These are phyloP conservation scores for Lacerta agilis DNA, from an alignment of 2,797 vertebrate species.

Conservation along the genomic window DNA sequence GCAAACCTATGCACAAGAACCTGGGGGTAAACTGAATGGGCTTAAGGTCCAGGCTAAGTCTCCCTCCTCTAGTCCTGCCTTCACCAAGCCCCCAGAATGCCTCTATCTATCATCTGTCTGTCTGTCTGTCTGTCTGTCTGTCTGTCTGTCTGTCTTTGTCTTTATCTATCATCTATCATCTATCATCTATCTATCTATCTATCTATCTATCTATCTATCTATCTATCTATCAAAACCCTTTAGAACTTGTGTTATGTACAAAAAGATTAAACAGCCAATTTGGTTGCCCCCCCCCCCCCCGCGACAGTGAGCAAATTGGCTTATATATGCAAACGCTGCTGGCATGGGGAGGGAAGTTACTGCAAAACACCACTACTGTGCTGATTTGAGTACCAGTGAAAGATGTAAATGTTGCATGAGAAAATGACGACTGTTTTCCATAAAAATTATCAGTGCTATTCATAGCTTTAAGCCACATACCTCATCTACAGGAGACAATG, in stretches of 20 bases:
- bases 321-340: neutral
- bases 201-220: too few species aligned
- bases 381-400: slow-evolving; percentile 49
- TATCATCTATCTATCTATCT: too few species aligned
- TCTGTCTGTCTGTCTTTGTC: too few species aligned
- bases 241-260: neutral
- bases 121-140: too few species aligned
- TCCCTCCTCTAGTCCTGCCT: too few species aligned
- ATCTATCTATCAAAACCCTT: neutral
- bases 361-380: slow-evolving; percentile 26
- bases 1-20: too few species aligned
- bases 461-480: slow-evolving; percentile 68
- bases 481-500: slow-evolving; percentile 52
- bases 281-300: accelerated
- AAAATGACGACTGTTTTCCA: slow-evolving; percentile 64
- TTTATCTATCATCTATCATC: too few species aligned
- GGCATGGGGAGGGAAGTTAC: neutral
- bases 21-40: too few species aligned
- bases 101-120: too few species aligned
- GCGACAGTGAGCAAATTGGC: too few species aligned
- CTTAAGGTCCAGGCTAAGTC: too few species aligned
- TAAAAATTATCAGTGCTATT: slow-evolving; percentile 61
- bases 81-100: too few species aligned
- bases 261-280: neutral
- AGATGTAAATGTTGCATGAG: slow-evolving; percentile 55